Evolutionary conservation across 1,140 invertebrate genomes (phyloP).

Genomic region (Bombus pascuorum): DNA sequence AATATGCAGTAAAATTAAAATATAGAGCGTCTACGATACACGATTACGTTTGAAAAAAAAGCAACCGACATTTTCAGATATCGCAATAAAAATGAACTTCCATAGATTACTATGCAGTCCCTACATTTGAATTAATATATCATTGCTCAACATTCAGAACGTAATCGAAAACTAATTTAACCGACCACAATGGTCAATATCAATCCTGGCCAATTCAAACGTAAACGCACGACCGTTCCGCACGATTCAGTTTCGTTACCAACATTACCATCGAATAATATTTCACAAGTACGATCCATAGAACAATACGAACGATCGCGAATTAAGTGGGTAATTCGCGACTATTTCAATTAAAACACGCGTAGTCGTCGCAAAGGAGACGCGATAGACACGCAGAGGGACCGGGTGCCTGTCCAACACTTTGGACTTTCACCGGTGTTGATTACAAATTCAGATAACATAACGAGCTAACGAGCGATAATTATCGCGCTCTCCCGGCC

Average conservation of each 20-base stretch:
- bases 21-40: background rate
- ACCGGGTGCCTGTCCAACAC: background rate
- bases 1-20: background rate
- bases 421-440: constrained; percentile 59
- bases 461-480: constrained; percentile 72
- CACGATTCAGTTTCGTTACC: background rate
- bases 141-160: too few relatives aligned
- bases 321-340: constrained; percentile 40
- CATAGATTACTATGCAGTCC: background rate
- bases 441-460: constrained; percentile 74
- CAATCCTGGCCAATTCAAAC: background rate
- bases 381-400: background rate
- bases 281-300: background rate
- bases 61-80: background rate
- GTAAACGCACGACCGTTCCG: background rate
- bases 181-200: background rate
- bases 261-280: background rate
- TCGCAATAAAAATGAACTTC: background rate
- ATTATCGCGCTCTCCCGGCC: constrained; percentile 65
- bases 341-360: constrained; percentile 42
- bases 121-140: background rate
- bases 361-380: background rate
- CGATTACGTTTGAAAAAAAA: background rate
- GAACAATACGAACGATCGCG: background rate
- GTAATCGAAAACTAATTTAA: background rate